A percentile compares a stretch with the other conserved stretches of the same genome.
Conservation (phyloP, 1,140 invertebrate species). For the Drosophila dunni region DNA sequence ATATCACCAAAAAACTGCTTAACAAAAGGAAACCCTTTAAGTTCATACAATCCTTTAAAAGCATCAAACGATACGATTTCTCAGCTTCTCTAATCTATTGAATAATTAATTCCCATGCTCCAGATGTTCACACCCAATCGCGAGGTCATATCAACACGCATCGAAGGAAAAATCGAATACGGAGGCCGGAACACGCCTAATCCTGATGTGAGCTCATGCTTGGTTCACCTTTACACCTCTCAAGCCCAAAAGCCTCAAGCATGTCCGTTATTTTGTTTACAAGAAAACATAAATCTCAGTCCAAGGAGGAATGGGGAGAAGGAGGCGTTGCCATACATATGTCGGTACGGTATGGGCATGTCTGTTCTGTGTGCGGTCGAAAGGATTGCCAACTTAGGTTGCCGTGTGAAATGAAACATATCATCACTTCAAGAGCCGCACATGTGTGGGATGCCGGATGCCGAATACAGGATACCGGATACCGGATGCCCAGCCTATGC, state of each 20-base stretch:
- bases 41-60: conserved; percentile 6
- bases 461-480: conserved; percentile 19
- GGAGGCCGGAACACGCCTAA: conserved; percentile 45
- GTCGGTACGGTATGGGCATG: conserved; percentile 41
- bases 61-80: conserved; percentile 2
- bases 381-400: conserved; percentile 67
- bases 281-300: conserved; percentile 81
- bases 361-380: conserved; percentile 78
- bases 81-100: conserved; percentile 46
- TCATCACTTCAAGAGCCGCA: conserved; percentile 66
- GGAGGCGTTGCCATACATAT: conserved; percentile 9
- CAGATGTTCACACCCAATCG: conserved; percentile 21
- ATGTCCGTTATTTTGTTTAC: conserved; percentile 82
- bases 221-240: conserved; percentile 19
- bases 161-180: conserved; percentile 69
- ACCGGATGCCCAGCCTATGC: conserved; percentile 43
- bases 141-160: conserved; percentile 38
- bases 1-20: neutral
- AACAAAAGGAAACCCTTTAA: neutral
- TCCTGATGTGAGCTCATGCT: conserved; percentile 63
- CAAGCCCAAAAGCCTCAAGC: conserved; percentile 55
- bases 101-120: conserved; percentile 68
- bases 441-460: conserved; percentile 50
- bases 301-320: neutral
- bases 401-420: conserved; percentile 83